Evolutionary conservation across 2,888 invertebrate genomes (phyloP), one percentile per base, ranked within the genome.

Genomic region (Dermolepida albohirtum): DNA sequence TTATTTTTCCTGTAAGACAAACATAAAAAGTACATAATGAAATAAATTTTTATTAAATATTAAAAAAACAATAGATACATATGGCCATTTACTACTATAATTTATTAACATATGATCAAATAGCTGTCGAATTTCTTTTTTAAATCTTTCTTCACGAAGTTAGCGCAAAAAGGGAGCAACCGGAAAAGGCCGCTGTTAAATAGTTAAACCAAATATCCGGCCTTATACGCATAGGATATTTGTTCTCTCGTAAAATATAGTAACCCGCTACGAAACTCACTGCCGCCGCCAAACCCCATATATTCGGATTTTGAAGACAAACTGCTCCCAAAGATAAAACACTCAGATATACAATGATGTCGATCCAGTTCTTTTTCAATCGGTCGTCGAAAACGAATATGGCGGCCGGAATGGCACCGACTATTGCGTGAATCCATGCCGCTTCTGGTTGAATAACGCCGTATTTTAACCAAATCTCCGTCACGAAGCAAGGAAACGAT

Each of bases 401-500:
- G 5, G 27, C 10, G n/a, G 66, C 66, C 16, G 66, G 66, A 47
- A 52, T 55, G 6, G 54, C 17, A 34, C 68, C 70, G 7, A 68
- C 27, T 49, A 44, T 54, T 2, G 72, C 68, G 54, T 74, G 74
- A 12, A 66, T 22, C 57, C 64, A 72, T 11, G 70, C 71, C 17
- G 66, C 49, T 16, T 64, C 66, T 27, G 54, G 40, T 27, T 63
- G 16, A 1, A 47, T 40, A 43, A 68, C 54, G n/a, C 69, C 68
- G 29, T 68, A 50, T 43, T 67, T 66, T 47, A 71, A 44, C 72
- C 73, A 75, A 14, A 73, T 49, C 47, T 73, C 71, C 1, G 68
- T 66, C n/a, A 72, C 73, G 14, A 75, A 65, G 51, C 71, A 71
- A 2, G 75, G 73, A 2, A 74, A 69, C 14, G 70, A 64, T 41